Evolutionary conservation across 2,888 invertebrate genomes (phyloP), one percentile per base, ranked within the genome.

Genomic region (Brachynemurus nebulosus): DNA sequence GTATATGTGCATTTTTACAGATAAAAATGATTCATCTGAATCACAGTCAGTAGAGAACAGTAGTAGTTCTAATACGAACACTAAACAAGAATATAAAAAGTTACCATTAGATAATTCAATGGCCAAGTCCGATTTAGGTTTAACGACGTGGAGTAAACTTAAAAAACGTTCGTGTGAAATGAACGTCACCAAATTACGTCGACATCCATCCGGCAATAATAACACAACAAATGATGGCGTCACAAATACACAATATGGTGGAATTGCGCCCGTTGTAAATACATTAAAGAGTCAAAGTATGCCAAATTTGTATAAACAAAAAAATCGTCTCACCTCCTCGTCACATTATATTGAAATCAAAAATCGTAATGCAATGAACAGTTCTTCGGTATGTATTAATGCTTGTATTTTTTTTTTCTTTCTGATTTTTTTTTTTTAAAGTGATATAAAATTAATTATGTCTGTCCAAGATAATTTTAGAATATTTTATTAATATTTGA

Each of bases 141-240:
- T 86, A 65, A 89, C 88, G 52, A 86, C 89, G 36, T 88, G 88
- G 84, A 86, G 86, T 66, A 86, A 86, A 62, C 69, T 88, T 58
- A 83, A 83, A 67, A 77, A 78, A 61, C 76, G 79, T 58, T 76
- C 72, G 57, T 72, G 71, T 62, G 75, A 79, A 54, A 69, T 74
- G 53, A n/a, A n/a, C n/a, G n/a, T n/a, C n/a, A n/a, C n/a, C n/a
- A 76, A 76, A 53, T 66, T 79, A 56, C 72, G 77, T 75, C 77
- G 84, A 59, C 83, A 83, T 67, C 83, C 84, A 43, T 83, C 84
- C 45, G 85, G 82, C 52, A 79, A 80, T 54, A 81, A 82, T 58
- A 81, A 81, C 59, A 75, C 71, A 64, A 71, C 76, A 61, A 66
- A 70, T 65, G 56, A 69, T 61, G 63, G 72, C 59, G 64, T 59